Evolutionary conservation across 2,113 vertebrate species (phyloP).

Genomic region (Entelurus aequoreus): DNA sequence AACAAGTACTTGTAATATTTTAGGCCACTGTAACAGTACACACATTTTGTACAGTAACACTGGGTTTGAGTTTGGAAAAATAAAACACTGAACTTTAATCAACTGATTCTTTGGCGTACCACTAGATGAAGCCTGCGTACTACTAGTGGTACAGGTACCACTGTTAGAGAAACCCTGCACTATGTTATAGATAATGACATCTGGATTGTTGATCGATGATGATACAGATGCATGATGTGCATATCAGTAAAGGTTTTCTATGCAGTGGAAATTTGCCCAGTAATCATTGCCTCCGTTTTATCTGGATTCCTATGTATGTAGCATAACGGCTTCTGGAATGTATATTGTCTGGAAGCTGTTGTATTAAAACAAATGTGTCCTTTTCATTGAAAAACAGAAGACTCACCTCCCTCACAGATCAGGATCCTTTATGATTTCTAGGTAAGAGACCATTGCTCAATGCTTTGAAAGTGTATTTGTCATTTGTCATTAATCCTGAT

Average conservation of each 20-base stretch:
- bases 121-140: too few relatives aligned
- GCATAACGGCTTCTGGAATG: neutral
- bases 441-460: slow-evolving; percentile 31
- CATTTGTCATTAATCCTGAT: neutral
- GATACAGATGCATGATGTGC: neutral
- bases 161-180: neutral
- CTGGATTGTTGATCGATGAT: neutral
- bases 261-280: neutral
- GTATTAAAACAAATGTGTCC: neutral
- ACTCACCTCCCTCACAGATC: slow-evolving; percentile 34
- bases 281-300: neutral
- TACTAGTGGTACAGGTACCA: too few relatives aligned
- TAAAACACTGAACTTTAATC: neutral
- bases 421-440: slow-evolving; percentile 36
- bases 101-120: neutral
- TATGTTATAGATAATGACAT: neutral
- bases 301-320: neutral
- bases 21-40: too few relatives aligned
- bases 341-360: neutral
- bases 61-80: too few relatives aligned
- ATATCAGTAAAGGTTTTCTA: too few relatives aligned
- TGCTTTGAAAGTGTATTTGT: neutral
- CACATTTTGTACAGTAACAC: too few relatives aligned
- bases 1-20: too few relatives aligned
- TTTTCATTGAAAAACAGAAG: slow-evolving; percentile 44